Base-by-base conservation (phyloP, 1,140 invertebrate species). In the Oncopodura yosiiana region DNA sequence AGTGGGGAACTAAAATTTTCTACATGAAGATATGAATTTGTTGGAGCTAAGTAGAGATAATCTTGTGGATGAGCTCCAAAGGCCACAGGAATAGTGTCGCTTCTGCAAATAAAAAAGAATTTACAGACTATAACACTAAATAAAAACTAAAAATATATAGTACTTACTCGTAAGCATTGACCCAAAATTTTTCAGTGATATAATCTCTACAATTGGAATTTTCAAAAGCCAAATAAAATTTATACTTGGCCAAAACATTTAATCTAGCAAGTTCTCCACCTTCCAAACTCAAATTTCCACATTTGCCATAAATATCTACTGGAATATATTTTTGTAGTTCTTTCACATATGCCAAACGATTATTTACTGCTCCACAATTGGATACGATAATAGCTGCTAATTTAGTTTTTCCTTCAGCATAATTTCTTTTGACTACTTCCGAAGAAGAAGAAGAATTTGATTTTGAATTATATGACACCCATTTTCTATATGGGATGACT, bases 131-230 rank as follows among this genome's bases (percentile, higher is more conserved):
- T n/a, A n/a, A n/a, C n/a, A n/a, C n/a, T n/a, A n/a, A n/a, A n/a
- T n/a, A n/a, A n/a, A n/a, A n/a, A n/a, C n/a, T n/a, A n/a, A n/a
- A n/a, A n/a, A n/a, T n/a, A n/a, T n/a, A n/a, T 46, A 16, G 29
- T 8, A 42, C 21, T 24, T 49, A 56, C 84, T 82, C 78, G 23
- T 94, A 73, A 39, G 87, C 89, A 69, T 93, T 94, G 29, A 90
- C 84, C 67, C 88, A 95, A 68, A 94, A 91, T 69, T 96, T 97
- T 69, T 96, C 93, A 0, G 93, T 95, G 38, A 95, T 87, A 68
- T 97, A 97, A 71, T 96, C 91, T 43, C 81, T 78, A 69, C 94
- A 97, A 65, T 95, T 92, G 0, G 90, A 91, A 71, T 96, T 97
- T 72, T 95, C 91, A 67, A 97, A 97, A 0, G 92, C 87, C 34